Base-by-base conservation (phyloP, 92 coral and sea anemone species). In the Umimayanthus kanabou region DNA sequence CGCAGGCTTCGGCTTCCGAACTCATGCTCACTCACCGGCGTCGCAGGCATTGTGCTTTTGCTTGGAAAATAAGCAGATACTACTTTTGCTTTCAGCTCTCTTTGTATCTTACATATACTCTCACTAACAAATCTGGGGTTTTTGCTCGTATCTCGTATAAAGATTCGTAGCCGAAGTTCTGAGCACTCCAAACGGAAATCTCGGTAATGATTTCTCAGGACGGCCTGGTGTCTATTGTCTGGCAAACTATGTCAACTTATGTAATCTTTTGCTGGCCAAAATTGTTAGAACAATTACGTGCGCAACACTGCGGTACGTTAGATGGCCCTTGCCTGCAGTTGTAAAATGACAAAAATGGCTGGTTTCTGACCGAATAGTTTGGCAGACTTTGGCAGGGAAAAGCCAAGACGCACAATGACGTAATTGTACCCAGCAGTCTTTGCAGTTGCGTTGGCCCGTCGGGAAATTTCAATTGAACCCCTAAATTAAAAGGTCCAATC, bases 401-500 rank as follows among this genome's bases (percentile, higher is more conserved):
- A 73, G 77, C 77, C 77, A 73, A 30, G 30, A 16, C 37, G 77
- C 18, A 37, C 77, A 37, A 73, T 73, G 77, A 73, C 77, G 77
- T 73, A 16, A 1, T 7, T 29, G n/a, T 73, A 30, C 77, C 77
- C 77, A 26, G 43, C 45, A 30, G 77, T 73, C 77, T 73, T 73
- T 29, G 50, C 50, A 45, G 5, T 45, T 45, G 77, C 77, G 45
- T 73, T 73, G 20, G 58, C 1, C n/a, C n/a, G n/a, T n/a, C n/a
- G n/a, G n/a, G n/a, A n/a, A n/a, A n/a, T n/a, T n/a, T n/a, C n/a
- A n/a, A n/a, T n/a, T n/a, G n/a, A n/a, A n/a, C n/a, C n/a, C n/a
- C n/a, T n/a, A n/a, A n/a, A n/a, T n/a, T n/a, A n/a, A n/a, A n/a
- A n/a, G n/a, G n/a, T n/a, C n/a, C n/a, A n/a, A n/a, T n/a, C n/a